phyloP scores from a whole-genome alignment of 2,113 vertebrate species.

The Blennius ocellaris region DNA sequence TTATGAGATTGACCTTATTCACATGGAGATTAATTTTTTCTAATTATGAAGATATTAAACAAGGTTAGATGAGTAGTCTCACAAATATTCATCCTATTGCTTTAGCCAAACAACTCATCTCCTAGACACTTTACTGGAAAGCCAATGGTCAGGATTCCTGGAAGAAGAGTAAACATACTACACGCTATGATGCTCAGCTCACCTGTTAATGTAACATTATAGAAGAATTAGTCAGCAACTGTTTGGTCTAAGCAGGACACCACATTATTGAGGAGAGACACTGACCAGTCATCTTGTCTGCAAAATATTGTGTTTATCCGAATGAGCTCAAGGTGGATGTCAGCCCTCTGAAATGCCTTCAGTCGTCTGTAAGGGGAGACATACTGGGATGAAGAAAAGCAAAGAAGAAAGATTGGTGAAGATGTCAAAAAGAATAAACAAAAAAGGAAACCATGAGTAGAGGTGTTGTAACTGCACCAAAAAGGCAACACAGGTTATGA shows the following conservation, averaged over 20 bases:
- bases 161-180: neutral
- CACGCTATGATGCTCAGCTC: neutral
- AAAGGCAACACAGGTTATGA: slow-evolving; percentile 28
- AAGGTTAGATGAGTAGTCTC: neutral
- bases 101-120: neutral
- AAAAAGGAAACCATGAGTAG: neutral
- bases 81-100: neutral
- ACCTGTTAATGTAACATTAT: neutral
- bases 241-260: slow-evolving; percentile 2
- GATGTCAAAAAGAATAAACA: neutral
- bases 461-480: slow-evolving; percentile 22
- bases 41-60: neutral
- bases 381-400: neutral
- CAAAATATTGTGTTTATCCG: neutral
- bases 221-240: slow-evolving; percentile 3
- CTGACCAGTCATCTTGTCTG: slow-evolving; percentile 1
- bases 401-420: neutral
- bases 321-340: neutral
- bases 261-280: neutral
- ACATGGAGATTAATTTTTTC: neutral
- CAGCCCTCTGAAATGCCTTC: neutral
- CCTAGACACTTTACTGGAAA: neutral
- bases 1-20: neutral
- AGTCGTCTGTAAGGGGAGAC: too few relatives aligned
- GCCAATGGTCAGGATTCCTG: neutral